phyloP scores from a whole-genome alignment of 2,888 invertebrate genomes.

The Idaea biselata region DNA sequence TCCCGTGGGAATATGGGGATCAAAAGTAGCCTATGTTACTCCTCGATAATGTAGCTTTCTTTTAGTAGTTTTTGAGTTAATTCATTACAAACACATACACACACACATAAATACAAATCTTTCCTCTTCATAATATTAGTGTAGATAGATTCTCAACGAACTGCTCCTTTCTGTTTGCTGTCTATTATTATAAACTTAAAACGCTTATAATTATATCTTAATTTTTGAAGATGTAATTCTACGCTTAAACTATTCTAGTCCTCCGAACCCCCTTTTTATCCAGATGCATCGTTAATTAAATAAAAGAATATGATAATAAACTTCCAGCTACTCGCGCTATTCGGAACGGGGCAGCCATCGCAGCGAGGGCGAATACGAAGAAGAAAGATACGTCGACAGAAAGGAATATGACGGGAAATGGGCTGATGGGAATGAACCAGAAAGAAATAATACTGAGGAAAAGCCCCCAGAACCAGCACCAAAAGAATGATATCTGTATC shows the following conservation, averaged over 20 bases:
- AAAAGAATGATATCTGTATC: conserved; percentile 50
- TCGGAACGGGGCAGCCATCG: conserved; percentile 73
- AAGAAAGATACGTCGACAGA: conserved; percentile 80
- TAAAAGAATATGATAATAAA: conserved; percentile 12
- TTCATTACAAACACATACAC: no score
- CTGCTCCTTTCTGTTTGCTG: no score
- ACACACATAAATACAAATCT: no score
- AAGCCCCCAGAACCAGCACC: conserved; percentile 62
- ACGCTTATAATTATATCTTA: no score
- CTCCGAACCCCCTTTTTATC: background rate
- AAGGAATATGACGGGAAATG: conserved; percentile 85
- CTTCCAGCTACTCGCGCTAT: conserved; percentile 64
- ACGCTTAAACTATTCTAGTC: background rate
- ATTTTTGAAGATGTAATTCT: no score
- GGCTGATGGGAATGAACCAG: conserved; percentile 81
- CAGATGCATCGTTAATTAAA: background rate
- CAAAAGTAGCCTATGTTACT: no score
- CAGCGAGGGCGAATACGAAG: conserved; percentile 77
- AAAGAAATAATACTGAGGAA: conserved; percentile 54
- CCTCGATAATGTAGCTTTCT: no score
- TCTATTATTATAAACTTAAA: no score
- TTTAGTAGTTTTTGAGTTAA: no score
- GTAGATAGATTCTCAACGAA: no score
- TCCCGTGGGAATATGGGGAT: no score
- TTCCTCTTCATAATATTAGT: no score